These are phyloP conservation scores for Malacoctenus gilli DNA, from an alignment of 2,797 vertebrate species.

Conservation along the genomic window DNA sequence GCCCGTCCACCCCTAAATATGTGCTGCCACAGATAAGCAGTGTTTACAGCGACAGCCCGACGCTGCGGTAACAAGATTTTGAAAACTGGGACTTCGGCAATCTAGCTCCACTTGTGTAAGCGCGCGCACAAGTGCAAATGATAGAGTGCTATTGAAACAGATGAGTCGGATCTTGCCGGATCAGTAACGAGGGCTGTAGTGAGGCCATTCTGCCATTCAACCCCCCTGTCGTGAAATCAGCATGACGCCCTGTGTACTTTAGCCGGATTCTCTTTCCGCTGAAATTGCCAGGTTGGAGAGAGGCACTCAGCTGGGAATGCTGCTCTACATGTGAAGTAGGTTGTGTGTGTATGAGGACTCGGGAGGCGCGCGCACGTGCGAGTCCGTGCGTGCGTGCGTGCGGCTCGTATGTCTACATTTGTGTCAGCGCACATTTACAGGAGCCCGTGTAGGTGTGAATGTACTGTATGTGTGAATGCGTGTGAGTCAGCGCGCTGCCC, in stretches of 20 bases:
- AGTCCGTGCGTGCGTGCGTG: conserved; percentile 43
- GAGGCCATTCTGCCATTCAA: conserved; percentile 67
- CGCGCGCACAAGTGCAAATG: conserved; percentile 35
- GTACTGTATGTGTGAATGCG: conserved; percentile 32
- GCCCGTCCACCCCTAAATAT: conserved; percentile 6
- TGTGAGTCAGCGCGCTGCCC: conserved; percentile 46
- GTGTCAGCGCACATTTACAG: conserved; percentile 41
- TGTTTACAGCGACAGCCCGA: conserved; percentile 14
- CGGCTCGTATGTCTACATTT: conserved; percentile 35
- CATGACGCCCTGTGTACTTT: conserved; percentile 69
- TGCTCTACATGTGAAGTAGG: conserved; percentile 77
- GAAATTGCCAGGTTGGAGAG: conserved; percentile 75
- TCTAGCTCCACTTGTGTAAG: conserved; percentile 16
- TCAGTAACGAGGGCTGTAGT: conserved; percentile 62
- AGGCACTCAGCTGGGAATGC: conserved; percentile 72
- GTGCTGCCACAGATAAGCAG: background rate
- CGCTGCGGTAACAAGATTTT: conserved; percentile 2
- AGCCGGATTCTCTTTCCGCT: conserved; percentile 68
- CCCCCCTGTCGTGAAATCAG: conserved; percentile 62
- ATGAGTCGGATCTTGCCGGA: conserved; percentile 62
- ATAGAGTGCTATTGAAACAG: conserved; percentile 63
- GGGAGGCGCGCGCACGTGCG: conserved; percentile 18
- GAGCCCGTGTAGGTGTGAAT: conserved; percentile 37
- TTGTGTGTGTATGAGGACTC: conserved; percentile 50
- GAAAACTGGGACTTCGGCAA: conserved; percentile 4